phyloP scores from a whole-genome alignment of 2,797 vertebrate species.

The Erethizon dorsatum region DNA sequence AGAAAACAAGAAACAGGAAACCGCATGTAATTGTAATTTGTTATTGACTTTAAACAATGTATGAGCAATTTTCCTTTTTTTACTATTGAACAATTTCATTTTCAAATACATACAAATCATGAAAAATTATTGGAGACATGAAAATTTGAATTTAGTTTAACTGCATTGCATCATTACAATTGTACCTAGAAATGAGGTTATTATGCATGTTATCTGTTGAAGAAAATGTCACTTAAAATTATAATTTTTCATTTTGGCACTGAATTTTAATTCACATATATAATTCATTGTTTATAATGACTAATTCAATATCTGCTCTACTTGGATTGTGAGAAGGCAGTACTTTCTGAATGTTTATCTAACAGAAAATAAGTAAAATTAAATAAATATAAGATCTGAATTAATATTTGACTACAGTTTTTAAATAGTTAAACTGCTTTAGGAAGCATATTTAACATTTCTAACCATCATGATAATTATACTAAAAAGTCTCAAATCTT shows the following conservation, averaged over 20 bases:
- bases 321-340: not conserved
- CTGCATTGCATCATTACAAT: not conserved
- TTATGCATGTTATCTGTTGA: not conserved
- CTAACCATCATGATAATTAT: not conserved
- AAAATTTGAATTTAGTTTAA: not conserved
- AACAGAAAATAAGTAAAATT: conserved; percentile 10
- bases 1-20: not conserved
- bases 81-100: not conserved
- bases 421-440: not conserved
- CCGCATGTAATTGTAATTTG: not conserved
- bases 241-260: not conserved
- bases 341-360: not conserved
- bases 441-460: not conserved
- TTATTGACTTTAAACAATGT: not conserved
- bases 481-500: not conserved
- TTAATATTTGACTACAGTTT: not conserved
- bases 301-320: not conserved
- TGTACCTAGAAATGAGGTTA: not conserved
- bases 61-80: not conserved
- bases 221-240: not conserved
- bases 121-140: not conserved
- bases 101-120: not conserved
- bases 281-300: not conserved
- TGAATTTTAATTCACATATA: not conserved
- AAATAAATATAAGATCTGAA: not conserved